Evolutionary conservation across 2,113 vertebrate species (phyloP).

Genomic region (Corvus hawaiiensis): DNA sequence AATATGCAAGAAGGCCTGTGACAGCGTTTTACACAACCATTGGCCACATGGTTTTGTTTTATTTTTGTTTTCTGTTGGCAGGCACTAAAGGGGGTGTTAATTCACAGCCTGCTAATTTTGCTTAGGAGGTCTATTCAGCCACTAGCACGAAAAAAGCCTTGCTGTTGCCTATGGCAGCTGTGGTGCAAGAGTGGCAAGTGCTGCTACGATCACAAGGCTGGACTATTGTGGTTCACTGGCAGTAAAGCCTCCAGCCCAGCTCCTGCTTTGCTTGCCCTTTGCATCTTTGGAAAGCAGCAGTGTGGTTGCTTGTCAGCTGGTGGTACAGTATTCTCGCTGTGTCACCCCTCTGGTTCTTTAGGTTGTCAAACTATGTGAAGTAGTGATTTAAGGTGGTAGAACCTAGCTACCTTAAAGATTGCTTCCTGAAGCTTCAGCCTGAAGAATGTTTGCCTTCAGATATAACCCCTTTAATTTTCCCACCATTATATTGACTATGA

Average conservation of each 20-base stretch:
- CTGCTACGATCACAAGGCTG: neutral
- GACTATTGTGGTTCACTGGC: rapidly evolving
- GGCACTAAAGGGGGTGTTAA: conserved; percentile 19
- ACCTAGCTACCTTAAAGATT: neutral
- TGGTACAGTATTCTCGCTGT: neutral
- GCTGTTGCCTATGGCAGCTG: neutral
- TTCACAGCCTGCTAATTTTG: conserved; percentile 27
- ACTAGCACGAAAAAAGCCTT: neutral
- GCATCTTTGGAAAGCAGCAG: neutral
- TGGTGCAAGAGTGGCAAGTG: neutral
- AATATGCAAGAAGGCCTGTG: conserved; percentile 15
- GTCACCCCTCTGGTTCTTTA: neutral
- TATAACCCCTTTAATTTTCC: neutral
- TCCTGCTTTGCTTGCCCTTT: neutral
- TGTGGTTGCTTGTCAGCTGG: neutral
- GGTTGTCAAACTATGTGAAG: neutral
- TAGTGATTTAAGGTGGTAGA: neutral
- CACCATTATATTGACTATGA: neutral
- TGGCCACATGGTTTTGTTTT: conserved; percentile 48
- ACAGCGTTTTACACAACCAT: conserved; percentile 34
- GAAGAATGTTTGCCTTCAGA: neutral
- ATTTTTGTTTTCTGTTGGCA: conserved; percentile 47
- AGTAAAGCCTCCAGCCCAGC: neutral
- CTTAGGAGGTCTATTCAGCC: neutral
- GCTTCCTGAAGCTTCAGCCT: neutral